Base-by-base conservation (phyloP, 2,113 vertebrate species). In the Spea multiplicata region DNA sequence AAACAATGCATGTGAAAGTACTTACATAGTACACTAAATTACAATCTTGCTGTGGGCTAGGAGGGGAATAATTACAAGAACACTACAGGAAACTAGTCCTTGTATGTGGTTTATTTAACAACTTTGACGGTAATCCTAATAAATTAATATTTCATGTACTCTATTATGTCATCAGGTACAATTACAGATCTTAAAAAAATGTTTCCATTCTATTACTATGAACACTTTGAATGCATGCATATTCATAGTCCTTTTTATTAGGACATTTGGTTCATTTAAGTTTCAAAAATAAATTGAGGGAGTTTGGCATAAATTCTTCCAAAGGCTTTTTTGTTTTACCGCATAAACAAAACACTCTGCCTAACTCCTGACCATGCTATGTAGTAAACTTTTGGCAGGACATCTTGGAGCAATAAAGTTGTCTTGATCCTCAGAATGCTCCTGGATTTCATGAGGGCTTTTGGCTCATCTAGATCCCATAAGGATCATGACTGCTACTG, bases 321-420 rank as follows among this genome's bases (percentile, higher is more conserved):
- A 66, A 57, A 52, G 8, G 17, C 30, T 72, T 71, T 78, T 78
- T 78, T 53, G 62, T 53, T 65, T 72, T 55, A 79, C 71, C 64
- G 12, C 70, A 79, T 71, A 73, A 79, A 79, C 77, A 79, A 78
- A 72, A 71, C 69, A 72, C 44, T 66, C 61, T 55, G 69, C 61
- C 61, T 78, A 66, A 78, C 7, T 73, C 61, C 77, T 79, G 70
- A 67, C 62, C 77, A 79, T 79, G 67, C 68, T 78, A 71, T 71
- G 70, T 59, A 73, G 77, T 73, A 79, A 79, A 79, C 77, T 70
- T 59, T 79, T 79, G 77, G 77, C 77, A 79, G 70, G 62, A 79
- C 77, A 79, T 73, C 70, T 79, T 79, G 77, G 70, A 79, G 70
- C 70, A 73, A 79, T 73, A 79, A 79, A 79, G 62, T 52, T 72